Percentiles rank a stretch among this genome's conserved stretches.
These are phyloP conservation scores for Pachydiplax longipennis DNA, from an alignment of 2,888 invertebrate species.

Conservation along the genomic window DNA sequence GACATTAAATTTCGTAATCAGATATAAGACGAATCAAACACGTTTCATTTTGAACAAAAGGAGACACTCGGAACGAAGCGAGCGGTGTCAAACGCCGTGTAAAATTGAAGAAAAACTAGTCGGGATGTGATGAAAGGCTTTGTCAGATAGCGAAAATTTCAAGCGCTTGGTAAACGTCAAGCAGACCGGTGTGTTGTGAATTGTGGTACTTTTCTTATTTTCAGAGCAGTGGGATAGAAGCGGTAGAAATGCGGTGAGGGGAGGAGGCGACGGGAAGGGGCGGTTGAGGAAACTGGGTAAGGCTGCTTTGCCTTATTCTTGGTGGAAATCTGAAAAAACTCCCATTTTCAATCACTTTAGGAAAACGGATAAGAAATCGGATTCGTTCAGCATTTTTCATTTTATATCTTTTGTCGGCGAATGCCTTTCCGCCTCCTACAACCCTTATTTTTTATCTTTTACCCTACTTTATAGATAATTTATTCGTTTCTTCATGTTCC, in stretches of 20 bases:
- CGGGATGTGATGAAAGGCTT: neutral
- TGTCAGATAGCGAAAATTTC: neutral
- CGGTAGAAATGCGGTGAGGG: neutral
- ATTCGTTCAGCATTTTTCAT: neutral
- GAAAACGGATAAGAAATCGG: constrained; percentile 12
- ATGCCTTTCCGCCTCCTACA: neutral
- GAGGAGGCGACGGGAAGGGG: neutral
- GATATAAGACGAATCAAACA: too few relatives aligned
- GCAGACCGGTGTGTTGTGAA: neutral
- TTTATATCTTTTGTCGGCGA: neutral
- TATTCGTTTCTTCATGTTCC: neutral
- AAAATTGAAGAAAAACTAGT: neutral
- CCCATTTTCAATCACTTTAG: constrained; percentile 25
- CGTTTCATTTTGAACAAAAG: neutral
- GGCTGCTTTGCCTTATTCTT: constrained; percentile 9
- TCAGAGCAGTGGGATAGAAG: neutral
- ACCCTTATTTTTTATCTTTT: neutral
- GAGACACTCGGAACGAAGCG: neutral
- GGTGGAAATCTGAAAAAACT: neutral
- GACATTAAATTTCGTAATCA: neutral
- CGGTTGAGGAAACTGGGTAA: neutral
- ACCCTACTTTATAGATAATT: neutral
- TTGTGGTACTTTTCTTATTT: constrained; percentile 6
- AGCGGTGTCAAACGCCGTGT: neutral
- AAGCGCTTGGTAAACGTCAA: neutral